Conservation (phyloP, 2,888 invertebrate species). For the Aleiodes testaceus region DNA sequence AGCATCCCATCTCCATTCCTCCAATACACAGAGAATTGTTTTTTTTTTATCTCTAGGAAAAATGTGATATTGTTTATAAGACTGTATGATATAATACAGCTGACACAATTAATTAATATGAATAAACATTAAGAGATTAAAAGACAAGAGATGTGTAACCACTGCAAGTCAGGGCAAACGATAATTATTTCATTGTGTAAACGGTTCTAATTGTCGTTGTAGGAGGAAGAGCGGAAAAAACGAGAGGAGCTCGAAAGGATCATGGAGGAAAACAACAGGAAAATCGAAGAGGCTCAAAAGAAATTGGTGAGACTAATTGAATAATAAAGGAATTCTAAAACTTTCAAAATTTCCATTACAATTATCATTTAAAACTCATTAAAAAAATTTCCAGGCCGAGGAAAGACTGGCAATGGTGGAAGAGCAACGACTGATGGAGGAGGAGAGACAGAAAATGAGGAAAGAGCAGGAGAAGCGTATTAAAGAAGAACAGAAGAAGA, state of each 20-base stretch:
- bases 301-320: constrained; percentile 85
- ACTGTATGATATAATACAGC: constrained; percentile 65
- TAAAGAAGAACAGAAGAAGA: constrained; percentile 97
- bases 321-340: background rate
- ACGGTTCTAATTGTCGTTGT: constrained; percentile 75
- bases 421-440: constrained; percentile 96
- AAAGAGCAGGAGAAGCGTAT: constrained; percentile 94
- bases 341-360: too few relatives aligned
- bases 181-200: constrained; percentile 60
- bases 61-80: constrained; percentile 62
- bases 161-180: constrained; percentile 51
- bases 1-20: background rate
- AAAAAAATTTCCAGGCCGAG: constrained; percentile 83
- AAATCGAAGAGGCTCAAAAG: constrained; percentile 97
- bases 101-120: constrained; percentile 64
- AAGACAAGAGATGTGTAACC: constrained; percentile 46
- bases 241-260: constrained; percentile 96
- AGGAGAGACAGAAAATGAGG: constrained; percentile 92
- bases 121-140: constrained; percentile 14
- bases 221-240: constrained; percentile 98
- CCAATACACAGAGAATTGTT: constrained; percentile 6
- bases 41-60: constrained; percentile 54
- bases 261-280: constrained; percentile 97
- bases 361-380: constrained; percentile 27
- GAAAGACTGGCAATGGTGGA: constrained; percentile 97